Percentiles rank a stretch among this genome's conserved stretches.
These are phyloP conservation scores for Epinotia nisella DNA, from an alignment of 2,888 invertebrate genomes.

Conservation along the genomic window DNA sequence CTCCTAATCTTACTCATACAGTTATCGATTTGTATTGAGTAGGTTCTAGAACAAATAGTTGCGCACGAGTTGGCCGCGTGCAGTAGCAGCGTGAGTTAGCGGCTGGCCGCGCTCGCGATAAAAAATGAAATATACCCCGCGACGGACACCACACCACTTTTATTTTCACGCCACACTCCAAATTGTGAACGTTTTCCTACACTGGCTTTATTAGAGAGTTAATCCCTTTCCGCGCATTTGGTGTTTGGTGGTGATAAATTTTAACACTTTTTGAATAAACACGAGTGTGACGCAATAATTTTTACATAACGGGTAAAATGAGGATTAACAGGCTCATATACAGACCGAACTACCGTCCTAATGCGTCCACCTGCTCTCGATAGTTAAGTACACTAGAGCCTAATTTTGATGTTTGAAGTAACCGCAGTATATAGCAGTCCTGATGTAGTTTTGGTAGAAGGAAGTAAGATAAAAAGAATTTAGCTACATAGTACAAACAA, in stretches of 20 bases:
- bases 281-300: background rate
- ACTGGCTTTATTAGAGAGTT: conserved; percentile 41
- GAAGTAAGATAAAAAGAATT: too few species aligned
- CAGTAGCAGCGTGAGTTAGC: conserved; percentile 84
- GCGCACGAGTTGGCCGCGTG: conserved; percentile 66
- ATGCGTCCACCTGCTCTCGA: too few species aligned
- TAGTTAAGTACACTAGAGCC: too few species aligned
- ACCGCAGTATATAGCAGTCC: too few species aligned
- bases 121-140: conserved; percentile 81
- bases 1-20: too few species aligned
- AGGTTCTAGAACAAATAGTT: conserved; percentile 56
- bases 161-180: conserved; percentile 62
- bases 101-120: conserved; percentile 79
- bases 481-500: too few species aligned
- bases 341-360: too few species aligned
- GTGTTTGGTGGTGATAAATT: conserved; percentile 26
- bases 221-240: conserved; percentile 31
- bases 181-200: conserved; percentile 41
- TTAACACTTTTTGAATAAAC: conserved; percentile 14
- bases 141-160: conserved; percentile 72
- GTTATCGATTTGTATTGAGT: background rate
- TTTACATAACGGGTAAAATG: too few species aligned
- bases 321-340: too few species aligned
- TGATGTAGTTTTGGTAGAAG: too few species aligned
- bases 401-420: too few species aligned